phyloP scores from a whole-genome alignment of 2,113 vertebrate species.

The Grallaria varia region DNA sequence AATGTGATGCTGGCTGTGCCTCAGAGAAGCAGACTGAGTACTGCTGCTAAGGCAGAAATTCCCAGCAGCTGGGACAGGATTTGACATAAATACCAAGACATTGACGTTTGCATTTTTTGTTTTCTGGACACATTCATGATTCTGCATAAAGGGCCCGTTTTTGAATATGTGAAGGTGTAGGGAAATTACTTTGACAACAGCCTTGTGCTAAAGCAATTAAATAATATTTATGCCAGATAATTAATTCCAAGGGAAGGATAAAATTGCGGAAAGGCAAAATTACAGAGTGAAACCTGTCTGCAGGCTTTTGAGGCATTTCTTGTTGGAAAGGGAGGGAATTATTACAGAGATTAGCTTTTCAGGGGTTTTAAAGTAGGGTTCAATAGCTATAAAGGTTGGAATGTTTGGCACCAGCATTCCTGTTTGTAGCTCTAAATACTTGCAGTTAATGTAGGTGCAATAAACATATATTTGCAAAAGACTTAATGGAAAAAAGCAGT shows the following conservation, averaged over 20 bases:
- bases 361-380: not conserved
- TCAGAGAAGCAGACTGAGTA: not conserved
- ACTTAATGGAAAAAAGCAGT: not conserved
- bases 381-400: not conserved
- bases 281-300: not conserved
- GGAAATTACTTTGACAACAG: not conserved
- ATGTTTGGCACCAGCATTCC: not conserved
- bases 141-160: not conserved
- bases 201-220: constrained; percentile 38
- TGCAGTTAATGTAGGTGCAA: constrained; percentile 2
- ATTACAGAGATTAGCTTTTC: not conserved
- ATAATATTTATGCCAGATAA: constrained; percentile 11
- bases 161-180: not conserved
- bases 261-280: constrained; percentile 12
- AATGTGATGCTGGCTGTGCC: not conserved
- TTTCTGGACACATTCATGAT: accelerated
- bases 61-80: not conserved
- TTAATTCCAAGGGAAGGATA: constrained; percentile 28
- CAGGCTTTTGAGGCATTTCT: constrained; percentile 6
- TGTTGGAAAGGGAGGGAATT: not conserved
- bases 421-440: not conserved
- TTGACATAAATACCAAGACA: constrained; percentile 17
- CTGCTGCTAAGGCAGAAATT: not conserved
- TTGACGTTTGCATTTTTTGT: not conserved
- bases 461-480: not conserved